Evolutionary conservation across 2,113 vertebrate genomes (phyloP).

Genomic region (Lepus timidus): DNA sequence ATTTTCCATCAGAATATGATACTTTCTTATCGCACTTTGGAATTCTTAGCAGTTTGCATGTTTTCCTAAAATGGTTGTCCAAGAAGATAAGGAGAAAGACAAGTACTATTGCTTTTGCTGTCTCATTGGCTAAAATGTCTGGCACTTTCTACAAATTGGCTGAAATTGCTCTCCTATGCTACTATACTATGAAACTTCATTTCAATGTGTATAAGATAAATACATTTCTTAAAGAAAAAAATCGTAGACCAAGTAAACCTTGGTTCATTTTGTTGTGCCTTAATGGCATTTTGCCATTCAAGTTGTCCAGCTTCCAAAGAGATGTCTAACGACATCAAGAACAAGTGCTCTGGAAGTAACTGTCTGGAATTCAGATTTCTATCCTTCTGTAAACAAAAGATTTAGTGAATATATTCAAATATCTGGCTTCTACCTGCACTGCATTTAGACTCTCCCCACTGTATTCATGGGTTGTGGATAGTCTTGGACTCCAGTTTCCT

Average conservation of each 20-base stretch:
- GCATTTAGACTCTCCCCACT: neutral
- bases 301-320: slow-evolving; percentile 61
- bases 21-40: slow-evolving; percentile 51
- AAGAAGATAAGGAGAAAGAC: slow-evolving; percentile 58
- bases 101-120: slow-evolving; percentile 56
- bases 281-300: slow-evolving; percentile 69
- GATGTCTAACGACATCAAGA: slow-evolving; percentile 67
- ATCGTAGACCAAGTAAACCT: slow-evolving; percentile 66
- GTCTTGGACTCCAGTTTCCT: neutral
- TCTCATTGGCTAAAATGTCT: slow-evolving; percentile 77
- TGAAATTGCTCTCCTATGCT: slow-evolving; percentile 85
- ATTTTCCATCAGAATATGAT: slow-evolving; percentile 59
- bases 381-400: slow-evolving; percentile 41
- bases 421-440: neutral
- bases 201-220: slow-evolving; percentile 87
- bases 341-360: neutral
- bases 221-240: slow-evolving; percentile 72
- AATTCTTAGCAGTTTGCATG: neutral
- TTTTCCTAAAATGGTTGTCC: slow-evolving; percentile 56
- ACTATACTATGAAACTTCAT: slow-evolving; percentile 75
- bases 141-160: slow-evolving; percentile 80
- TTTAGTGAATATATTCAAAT: neutral
- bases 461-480: neutral
- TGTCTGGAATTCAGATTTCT: neutral
- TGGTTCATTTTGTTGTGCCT: slow-evolving; percentile 65